Base-by-base conservation (phyloP, 2,888 invertebrate species). In the Anorthoa munda region DNA sequence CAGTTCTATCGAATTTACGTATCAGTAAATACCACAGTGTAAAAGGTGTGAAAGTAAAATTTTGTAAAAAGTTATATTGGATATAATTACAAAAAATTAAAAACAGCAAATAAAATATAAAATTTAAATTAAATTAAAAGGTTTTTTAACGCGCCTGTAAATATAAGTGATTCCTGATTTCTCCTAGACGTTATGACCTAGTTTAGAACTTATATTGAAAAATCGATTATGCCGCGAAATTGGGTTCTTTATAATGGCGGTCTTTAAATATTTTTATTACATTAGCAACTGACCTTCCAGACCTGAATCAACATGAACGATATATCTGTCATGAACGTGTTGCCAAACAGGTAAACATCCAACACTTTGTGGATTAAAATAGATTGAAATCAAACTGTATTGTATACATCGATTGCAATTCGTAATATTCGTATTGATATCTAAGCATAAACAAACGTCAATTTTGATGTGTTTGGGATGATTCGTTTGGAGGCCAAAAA, bases 281-380 rank as follows among this genome's bases (percentile, higher is more conserved):
- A 51, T 72, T 80, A 75, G 55, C 23, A 13, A 56, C 46, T 71
- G 67, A 80, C 76, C 71, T 79, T 65, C 18, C 48, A 26, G n/a
- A 48, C 55, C 70, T 70, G 45, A 67, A 58, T 69, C 39, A 67
- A 79, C 75, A 75, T 46, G 64, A 23, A 18, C 53, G 51, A 55
- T 63, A 61, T 59, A 67, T 63, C 46, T 51, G 11, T 59, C 76
- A 68, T 64, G 66, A 46, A 21, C 26, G 39, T 45, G 45, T 58
- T 50, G 31, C 39, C 68, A 48, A 80, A 76, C 46, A 59, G 9
- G 66, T 63, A 76, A 76, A 71, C 68, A 80, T 55, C 17, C 58
- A 72, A 31, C 64, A 79, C 64, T 75, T 60, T 71, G 45, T 17
- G 31, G 23, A 75, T 66, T 63, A 55, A 79, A 74, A 79, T 79